Conservation (phyloP, 2,888 invertebrate species). For the Pyrgus malvae region DNA sequence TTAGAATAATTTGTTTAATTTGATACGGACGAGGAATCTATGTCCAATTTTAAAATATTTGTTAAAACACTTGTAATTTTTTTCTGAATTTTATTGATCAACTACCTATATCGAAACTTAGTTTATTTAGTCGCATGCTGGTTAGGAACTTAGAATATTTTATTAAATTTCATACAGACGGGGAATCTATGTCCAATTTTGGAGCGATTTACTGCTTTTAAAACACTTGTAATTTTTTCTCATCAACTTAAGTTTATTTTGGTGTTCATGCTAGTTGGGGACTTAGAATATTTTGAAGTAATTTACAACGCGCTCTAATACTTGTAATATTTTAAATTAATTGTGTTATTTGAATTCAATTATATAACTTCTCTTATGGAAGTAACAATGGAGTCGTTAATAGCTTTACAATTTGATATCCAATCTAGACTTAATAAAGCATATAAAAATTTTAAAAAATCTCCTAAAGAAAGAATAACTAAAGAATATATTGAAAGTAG, state of each 20-base stretch:
- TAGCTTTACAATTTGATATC: background rate
- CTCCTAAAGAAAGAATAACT: background rate
- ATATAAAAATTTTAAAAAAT: background rate
- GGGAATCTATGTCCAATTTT: no score
- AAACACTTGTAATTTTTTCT: no score
- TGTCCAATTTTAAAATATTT: background rate
- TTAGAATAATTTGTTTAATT: conserved; percentile 3
- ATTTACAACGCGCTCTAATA: no score
- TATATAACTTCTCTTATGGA: no score
- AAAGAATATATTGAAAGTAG: background rate
- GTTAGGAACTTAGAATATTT: no score
- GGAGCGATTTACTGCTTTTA: no score
- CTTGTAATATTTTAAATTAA: background rate
- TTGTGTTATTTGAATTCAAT: background rate
- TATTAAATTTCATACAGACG: no score
- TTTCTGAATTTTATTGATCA: background rate
- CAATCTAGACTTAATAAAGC: background rate
- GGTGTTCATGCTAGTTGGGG: no score
- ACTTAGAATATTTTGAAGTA: no score
- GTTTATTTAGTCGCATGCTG: no score
- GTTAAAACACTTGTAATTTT: conserved; percentile 2
- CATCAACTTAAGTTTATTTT: no score
- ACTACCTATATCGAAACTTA: no score
- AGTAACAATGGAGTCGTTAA: conserved; percentile 1
- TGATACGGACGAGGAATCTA: background rate